These are phyloP conservation scores for Hirudinaria manillensis DNA, from an alignment of 2,888 invertebrate genomes.

Conservation along the genomic window DNA sequence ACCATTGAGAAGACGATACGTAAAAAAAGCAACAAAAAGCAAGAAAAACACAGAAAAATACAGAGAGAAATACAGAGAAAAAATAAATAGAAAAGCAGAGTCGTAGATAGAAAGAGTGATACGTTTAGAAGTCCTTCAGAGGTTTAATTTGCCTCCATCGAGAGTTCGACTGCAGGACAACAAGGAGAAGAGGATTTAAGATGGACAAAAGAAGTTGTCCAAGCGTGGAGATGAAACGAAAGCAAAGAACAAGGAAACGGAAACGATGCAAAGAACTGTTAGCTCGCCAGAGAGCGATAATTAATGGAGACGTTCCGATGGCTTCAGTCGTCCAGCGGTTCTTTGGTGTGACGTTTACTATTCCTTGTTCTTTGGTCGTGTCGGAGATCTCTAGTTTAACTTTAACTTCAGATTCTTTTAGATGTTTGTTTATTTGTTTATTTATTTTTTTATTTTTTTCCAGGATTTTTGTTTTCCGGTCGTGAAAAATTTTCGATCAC, in stretches of 20 bases:
- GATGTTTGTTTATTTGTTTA: too few relatives aligned
- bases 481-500: too few relatives aligned
- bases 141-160: too few relatives aligned
- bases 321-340: background rate
- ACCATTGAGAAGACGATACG: too few relatives aligned
- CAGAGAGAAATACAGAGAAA: background rate
- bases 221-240: background rate
- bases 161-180: background rate
- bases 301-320: constrained; percentile 15
- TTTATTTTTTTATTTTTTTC: too few relatives aligned
- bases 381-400: background rate
- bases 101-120: too few relatives aligned
- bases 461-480: too few relatives aligned
- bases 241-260: constrained; percentile 5
- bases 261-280: constrained; percentile 12
- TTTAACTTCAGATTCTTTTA: background rate
- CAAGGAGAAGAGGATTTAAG: background rate
- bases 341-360: constrained; percentile 16
- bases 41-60: background rate
- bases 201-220: background rate
- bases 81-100: background rate
- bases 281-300: constrained; percentile 14
- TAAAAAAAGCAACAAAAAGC: too few relatives aligned
- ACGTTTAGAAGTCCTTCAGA: too few relatives aligned
- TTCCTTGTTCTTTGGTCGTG: constrained; percentile 6